Evolutionary conservation across 2,113 vertebrate genomes (phyloP).

Genomic region (Caretta caretta): DNA sequence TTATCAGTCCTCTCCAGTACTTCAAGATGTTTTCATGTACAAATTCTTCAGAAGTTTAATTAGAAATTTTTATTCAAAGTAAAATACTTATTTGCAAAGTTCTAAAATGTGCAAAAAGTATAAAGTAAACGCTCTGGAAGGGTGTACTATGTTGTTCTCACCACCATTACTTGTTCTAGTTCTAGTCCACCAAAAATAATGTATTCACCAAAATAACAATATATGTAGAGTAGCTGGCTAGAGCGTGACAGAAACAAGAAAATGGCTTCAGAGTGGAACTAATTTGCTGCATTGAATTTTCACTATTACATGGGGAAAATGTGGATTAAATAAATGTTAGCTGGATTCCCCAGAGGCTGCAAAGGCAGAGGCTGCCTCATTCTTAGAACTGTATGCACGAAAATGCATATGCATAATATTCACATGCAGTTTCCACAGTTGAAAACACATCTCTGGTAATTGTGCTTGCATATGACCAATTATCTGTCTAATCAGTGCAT

Average conservation of each 20-base stretch:
- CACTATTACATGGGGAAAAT: neutral
- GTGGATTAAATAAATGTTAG: neutral
- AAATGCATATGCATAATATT: neutral
- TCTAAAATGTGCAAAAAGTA: slow-evolving; percentile 42
- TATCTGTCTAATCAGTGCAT: neutral
- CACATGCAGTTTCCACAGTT: neutral
- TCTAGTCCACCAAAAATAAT: neutral
- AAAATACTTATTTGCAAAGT: slow-evolving; percentile 66
- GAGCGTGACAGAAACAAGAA: neutral
- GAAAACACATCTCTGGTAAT: neutral
- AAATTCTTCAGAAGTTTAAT: slow-evolving; percentile 71
- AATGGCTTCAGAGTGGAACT: neutral
- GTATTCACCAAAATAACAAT: neutral
- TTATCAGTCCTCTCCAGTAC: slow-evolving; percentile 67
- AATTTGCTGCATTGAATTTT: slow-evolving; percentile 5
- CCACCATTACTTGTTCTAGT: neutral
- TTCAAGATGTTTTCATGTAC: slow-evolving; percentile 59
- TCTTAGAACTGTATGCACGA: neutral
- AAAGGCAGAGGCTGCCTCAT: neutral
- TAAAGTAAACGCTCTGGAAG: slow-evolving; percentile 38
- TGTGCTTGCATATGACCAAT: neutral
- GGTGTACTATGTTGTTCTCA: neutral
- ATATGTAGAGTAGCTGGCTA: neutral
- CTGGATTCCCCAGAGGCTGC: neutral
- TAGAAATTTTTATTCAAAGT: slow-evolving; percentile 57